Evolutionary conservation across 2,888 invertebrate species (phyloP), one percentile per base, ranked within the genome.

Genomic region (Epiblema foenella): DNA sequence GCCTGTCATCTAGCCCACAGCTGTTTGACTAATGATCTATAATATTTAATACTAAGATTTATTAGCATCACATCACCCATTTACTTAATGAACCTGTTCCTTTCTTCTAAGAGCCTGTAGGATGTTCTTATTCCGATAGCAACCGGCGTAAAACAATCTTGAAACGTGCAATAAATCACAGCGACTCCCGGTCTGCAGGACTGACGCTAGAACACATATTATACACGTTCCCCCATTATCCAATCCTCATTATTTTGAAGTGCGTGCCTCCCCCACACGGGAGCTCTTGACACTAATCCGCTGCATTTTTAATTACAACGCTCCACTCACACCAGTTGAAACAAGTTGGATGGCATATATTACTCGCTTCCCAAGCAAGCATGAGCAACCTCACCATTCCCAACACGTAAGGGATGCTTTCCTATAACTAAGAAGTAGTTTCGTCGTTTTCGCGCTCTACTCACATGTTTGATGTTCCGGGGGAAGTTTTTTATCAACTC

Each of bases 241-340:
- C 60, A 60, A 75, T 79, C 77, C 79, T 81, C 81, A 81, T 81
- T 82, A 82, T 79, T 80, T 80, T 78, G 74, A 81, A 81, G 83
- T 76, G 73, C 70, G 74, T 69, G 77, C 79, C 78, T 69, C 49
- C 58, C 60, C 73, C 57, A 10, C 68, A 59, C 29, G 69, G 65
- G 56, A 66, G 62, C 67, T 67, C 66, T 71, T 67, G 66, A 71
- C 67, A 71, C 62, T 71, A 71, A 71, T 71, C 66, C 60, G 60
- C 66, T 71, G 71, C 71, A 71, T 66, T 71, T 71, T 71, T 67
- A 71, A 71, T 71, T 71, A 71, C 66, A 39, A 60, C 59, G 42
- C 59, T 17, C 64, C 64, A 24, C 42, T 18, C 52, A 67, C 67
- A 59, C 33, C 10, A 20, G 33, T 20, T 42, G 52, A 12, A 18